Conservation (phyloP, 2,113 vertebrate species). For the Pteropus alecto region DNA sequence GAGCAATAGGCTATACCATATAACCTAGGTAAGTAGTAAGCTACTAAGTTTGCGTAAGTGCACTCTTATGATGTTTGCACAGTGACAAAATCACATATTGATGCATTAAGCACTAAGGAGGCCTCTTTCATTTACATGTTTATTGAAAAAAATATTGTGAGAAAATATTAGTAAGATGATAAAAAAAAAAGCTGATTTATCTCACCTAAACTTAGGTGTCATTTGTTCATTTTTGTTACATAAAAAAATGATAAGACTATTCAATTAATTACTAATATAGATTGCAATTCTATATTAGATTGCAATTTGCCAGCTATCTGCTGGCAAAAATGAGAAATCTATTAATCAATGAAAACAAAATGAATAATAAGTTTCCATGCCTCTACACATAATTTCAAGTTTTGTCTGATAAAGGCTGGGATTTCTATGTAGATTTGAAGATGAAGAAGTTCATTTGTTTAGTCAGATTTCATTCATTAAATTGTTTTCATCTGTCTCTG, state of each 20-base stretch:
- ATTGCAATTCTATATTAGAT: constrained; percentile 25
- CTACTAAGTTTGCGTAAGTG: background rate
- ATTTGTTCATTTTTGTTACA: constrained; percentile 34
- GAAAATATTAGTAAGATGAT: constrained; percentile 50
- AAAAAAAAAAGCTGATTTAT: constrained; percentile 48
- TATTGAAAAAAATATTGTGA: constrained; percentile 57
- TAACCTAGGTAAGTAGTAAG: background rate
- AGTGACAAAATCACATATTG: background rate
- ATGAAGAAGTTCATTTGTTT: constrained; percentile 12
- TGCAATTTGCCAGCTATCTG: constrained; percentile 21
- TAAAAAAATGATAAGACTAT: constrained; percentile 42
- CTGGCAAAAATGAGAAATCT: constrained; percentile 53
- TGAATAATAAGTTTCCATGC: background rate
- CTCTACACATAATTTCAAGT: constrained; percentile 29
- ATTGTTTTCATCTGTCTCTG: background rate
- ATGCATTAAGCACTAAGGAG: background rate
- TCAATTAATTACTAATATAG: constrained; percentile 57
- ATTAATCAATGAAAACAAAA: constrained; percentile 60
- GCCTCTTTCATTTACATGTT: constrained; percentile 61
- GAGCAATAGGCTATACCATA: background rate
- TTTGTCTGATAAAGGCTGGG: background rate
- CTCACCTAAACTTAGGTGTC: constrained; percentile 15
- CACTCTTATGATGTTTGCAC: background rate
- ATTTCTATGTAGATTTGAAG: background rate
- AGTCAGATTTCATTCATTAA: background rate